A percentile compares a stretch with the other conserved stretches of the same genome.
phyloP scores from a whole-genome alignment of 2,888 invertebrate genomes.

The Phasia obesa region DNA sequence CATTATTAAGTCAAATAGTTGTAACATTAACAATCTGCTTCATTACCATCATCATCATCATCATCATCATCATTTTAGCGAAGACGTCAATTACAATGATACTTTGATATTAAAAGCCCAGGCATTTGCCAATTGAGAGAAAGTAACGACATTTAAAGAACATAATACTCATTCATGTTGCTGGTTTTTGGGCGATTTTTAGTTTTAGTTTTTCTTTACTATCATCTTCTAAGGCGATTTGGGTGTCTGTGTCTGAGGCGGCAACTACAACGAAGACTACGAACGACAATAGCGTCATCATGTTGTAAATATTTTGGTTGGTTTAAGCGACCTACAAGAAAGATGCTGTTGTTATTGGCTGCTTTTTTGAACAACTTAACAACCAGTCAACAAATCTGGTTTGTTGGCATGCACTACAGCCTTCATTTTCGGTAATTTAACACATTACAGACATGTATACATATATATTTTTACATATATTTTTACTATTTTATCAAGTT shows the following conservation, averaged over 20 bases:
- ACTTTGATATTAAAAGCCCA: not conserved
- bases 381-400: conserved; percentile 20
- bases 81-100: not conserved
- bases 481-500: too few species aligned
- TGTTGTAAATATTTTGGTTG: not conserved
- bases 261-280: not conserved
- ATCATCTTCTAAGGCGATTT: conserved; percentile 10
- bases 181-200: not conserved
- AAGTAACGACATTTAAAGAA: conserved; percentile 67
- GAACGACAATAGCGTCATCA: not conserved
- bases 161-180: conserved; percentile 54
- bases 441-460: too few species aligned
- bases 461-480: too few species aligned
- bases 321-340: too few species aligned
- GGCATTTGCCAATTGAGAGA: conserved; percentile 57
- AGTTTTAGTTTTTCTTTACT: not conserved
- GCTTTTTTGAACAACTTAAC: not conserved
- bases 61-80: conserved; percentile 27
- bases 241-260: conserved; percentile 37
- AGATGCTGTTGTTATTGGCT: too few species aligned
- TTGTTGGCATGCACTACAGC: conserved; percentile 14
- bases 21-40: conserved; percentile 24
- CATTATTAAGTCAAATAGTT: conserved; percentile 26
- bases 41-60: conserved; percentile 41
- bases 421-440: conserved; percentile 4